Percentiles rank a stretch among this genome's conserved stretches.
These are phyloP conservation scores for Isotomurus palustris DNA, from an alignment of 2,888 invertebrate species.

Conservation along the genomic window DNA sequence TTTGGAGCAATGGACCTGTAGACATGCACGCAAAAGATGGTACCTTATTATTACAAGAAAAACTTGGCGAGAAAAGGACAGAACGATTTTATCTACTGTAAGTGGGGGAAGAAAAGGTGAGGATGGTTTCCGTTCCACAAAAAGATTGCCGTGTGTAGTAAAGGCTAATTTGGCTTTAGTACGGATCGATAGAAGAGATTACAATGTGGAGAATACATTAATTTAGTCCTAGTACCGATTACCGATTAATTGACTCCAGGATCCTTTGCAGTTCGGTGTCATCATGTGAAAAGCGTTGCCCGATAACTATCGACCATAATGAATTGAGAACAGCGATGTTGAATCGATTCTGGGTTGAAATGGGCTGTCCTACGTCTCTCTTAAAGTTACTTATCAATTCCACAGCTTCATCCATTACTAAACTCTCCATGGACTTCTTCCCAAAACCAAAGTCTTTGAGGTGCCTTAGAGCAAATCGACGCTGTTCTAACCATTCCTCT, in stretches of 20 bases:
- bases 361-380: slow-evolving; percentile 29
- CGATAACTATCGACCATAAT: slow-evolving; percentile 34
- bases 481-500: slow-evolving; percentile 36
- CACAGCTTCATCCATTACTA: slow-evolving; percentile 34
- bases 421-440: slow-evolving; percentile 35
- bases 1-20: too few species aligned
- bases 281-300: slow-evolving; percentile 34
- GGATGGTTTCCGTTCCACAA: too few species aligned
- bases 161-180: too few species aligned
- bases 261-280: slow-evolving; percentile 31
- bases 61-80: too few species aligned
- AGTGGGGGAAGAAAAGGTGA: too few species aligned
- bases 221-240: neutral
- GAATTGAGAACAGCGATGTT: slow-evolving; percentile 40
- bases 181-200: too few species aligned
- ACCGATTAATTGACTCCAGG: slow-evolving; percentile 24
- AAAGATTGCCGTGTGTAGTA: too few species aligned
- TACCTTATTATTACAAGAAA: too few species aligned
- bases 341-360: slow-evolving; percentile 36
- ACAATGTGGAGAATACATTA: too few species aligned
- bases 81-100: too few species aligned
- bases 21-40: too few species aligned
- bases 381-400: slow-evolving; percentile 28
- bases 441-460: slow-evolving; percentile 40
- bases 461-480: slow-evolving; percentile 33